Percentiles rank a stretch among this genome's conserved stretches.
These are phyloP conservation scores for Himalopsyche japonica DNA, from an alignment of 2,888 invertebrate species.

Conservation along the genomic window DNA sequence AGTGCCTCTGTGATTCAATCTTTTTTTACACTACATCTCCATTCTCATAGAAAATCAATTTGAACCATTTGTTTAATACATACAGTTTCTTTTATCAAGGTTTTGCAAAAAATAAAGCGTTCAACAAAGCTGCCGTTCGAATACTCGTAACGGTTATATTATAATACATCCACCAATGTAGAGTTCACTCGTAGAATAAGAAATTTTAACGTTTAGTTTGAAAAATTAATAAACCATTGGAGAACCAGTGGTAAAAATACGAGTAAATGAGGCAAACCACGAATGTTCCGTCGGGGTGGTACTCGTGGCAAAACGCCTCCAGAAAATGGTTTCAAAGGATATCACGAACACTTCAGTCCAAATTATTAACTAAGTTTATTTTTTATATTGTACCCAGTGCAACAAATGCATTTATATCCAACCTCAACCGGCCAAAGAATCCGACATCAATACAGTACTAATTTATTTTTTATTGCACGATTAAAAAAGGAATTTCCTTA, in stretches of 20 bases:
- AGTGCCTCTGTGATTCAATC: no score
- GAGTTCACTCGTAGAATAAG: no score
- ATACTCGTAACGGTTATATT: no score
- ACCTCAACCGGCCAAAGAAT: background rate
- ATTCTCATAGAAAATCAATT: no score
- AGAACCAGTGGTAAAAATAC: background rate
- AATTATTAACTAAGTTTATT: background rate
- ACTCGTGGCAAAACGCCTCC: background rate
- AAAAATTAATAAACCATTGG: background rate
- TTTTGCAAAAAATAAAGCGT: no score
- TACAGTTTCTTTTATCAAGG: no score
- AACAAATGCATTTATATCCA: background rate
- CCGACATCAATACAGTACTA: background rate
- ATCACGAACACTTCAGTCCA: background rate
- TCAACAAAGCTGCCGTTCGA: no score
- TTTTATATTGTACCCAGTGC: background rate
- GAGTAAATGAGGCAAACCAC: background rate
- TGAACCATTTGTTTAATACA: no score
- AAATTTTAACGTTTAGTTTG: no score
- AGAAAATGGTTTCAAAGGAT: background rate
- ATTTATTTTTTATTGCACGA: background rate
- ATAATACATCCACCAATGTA: no score
- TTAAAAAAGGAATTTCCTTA: background rate
- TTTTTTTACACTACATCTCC: no score
- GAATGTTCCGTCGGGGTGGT: background rate